Percentiles rank a stretch among this genome's conserved stretches.
phyloP scores from a whole-genome alignment of 2,888 invertebrate genomes.

The Ypsolopha sequella region DNA sequence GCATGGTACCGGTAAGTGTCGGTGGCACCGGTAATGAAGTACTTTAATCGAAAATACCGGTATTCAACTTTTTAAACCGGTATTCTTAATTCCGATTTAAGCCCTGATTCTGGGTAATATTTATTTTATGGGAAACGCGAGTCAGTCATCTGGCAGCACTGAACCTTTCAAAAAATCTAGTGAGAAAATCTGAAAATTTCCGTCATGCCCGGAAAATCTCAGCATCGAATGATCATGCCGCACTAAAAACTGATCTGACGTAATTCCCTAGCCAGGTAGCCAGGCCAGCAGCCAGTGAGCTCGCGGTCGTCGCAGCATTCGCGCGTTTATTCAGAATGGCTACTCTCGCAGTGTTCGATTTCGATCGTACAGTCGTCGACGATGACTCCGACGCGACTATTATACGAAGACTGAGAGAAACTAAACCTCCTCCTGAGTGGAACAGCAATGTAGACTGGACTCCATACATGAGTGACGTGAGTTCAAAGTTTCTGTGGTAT shows the following conservation, averaged over 20 bases:
- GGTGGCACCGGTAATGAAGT: too few species aligned
- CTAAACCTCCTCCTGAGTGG: slow-evolving; percentile 53
- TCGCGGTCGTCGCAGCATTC: slow-evolving; percentile 9
- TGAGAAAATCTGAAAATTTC: slow-evolving; percentile 18
- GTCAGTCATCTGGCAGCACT: too few species aligned
- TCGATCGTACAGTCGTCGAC: slow-evolving; percentile 55
- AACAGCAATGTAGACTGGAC: slow-evolving; percentile 54
- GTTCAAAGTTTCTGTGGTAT: slow-evolving; percentile 13
- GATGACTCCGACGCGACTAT: slow-evolving; percentile 59
- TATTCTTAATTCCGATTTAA: too few species aligned
- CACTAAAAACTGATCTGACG: slow-evolving; percentile 1
- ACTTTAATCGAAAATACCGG: too few species aligned
- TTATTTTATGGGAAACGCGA: too few species aligned
- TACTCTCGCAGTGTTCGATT: slow-evolving; percentile 54
- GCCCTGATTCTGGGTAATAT: too few species aligned
- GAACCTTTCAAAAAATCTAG: neutral
- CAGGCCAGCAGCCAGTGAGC: slow-evolving; percentile 22
- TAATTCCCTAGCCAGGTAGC: slow-evolving; percentile 3
- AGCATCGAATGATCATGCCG: slow-evolving; percentile 5
- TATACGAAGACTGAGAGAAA: slow-evolving; percentile 47
- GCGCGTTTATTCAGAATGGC: slow-evolving; percentile 32
- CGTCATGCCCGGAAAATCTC: slow-evolving; percentile 14
- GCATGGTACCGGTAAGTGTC: too few species aligned
- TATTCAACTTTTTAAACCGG: too few species aligned
- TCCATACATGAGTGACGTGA: slow-evolving; percentile 61